Base-by-base conservation (phyloP, 2,113 vertebrate genomes). In the Eulemur macaco region DNA sequence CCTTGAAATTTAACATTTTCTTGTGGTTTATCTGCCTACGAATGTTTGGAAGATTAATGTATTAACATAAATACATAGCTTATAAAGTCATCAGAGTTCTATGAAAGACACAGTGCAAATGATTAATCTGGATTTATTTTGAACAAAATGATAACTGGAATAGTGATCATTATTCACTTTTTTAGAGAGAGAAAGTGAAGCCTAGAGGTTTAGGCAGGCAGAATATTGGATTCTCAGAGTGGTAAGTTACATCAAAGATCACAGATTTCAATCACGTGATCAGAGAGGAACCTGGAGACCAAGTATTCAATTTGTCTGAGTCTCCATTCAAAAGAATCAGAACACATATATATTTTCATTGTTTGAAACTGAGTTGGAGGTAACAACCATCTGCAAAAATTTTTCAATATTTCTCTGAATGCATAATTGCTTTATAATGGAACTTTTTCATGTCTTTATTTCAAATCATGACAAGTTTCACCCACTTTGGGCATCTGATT, bases 391-490 rank as follows among this genome's bases (percentile, higher is more conserved):
- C 20, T 83, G n/a, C 5, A 50, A 74, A 95, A 47, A 21, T n/a
- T 91, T 85, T 84, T 20, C 34, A 78, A 34, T 69, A 81, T 77
- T 81, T 89, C 23, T 88, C 63, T 68, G 9, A 94, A 74, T 52
- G 14, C 29, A 96, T 77, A 96, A 77, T 87, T 69, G 25, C 8
- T 92, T 92, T 95, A 34, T 80, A 95, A 90, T 86, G 50, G 11
- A 95, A 68, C 1, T 10, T 93, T 95, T 93, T 68, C 17, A 73
- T 68, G 47, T 93, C 27, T 95, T 96, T 96, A 76, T 96, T 91
- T 96, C 17, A 89, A 95, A 93, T 85, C 47, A 80, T 88, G 77
- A 80, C 29, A 92, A 90, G 45, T 60, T 94, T 89, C 54, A 10
- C 15, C 29, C 17, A 27, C 15, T 76, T 52, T 76, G 39, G 20